Percentiles rank a stretch among this genome's conserved stretches.
These are phyloP conservation scores for Meloidogyne hapla DNA, from an alignment of 1,140 invertebrate species.

Conservation along the genomic window DNA sequence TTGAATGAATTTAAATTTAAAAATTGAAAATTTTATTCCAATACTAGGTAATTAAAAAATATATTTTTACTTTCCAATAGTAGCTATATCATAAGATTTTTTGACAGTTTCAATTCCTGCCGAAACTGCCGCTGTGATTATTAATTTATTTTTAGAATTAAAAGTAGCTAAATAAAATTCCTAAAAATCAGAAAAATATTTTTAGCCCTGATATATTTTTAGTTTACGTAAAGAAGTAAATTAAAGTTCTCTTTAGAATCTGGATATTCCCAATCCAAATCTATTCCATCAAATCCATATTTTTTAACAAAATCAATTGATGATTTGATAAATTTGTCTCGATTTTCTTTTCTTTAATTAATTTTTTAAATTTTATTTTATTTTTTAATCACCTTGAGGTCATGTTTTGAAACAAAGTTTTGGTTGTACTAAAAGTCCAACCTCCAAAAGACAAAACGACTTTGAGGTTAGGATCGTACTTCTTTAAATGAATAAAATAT, in stretches of 20 bases:
- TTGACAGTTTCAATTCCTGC: slow-evolving; percentile 65
- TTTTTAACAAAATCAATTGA: slow-evolving; percentile 56
- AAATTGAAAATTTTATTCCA: no score
- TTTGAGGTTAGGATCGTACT: slow-evolving; percentile 57
- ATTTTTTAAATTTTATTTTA: neutral
- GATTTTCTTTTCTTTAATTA: slow-evolving; percentile 9
- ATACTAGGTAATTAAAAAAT: no score
- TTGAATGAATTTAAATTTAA: neutral
- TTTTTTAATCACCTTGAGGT: slow-evolving; percentile 28
- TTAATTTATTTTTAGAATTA: slow-evolving; percentile 36
- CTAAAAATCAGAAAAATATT: neutral
- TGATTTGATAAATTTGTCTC: slow-evolving; percentile 58
- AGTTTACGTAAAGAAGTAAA: slow-evolving; percentile 75
- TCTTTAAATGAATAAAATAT: slow-evolving; percentile 23
- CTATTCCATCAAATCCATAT: slow-evolving; percentile 68
- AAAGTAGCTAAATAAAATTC: neutral
- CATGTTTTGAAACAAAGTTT: slow-evolving; percentile 49
- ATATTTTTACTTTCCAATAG: slow-evolving; percentile 54
- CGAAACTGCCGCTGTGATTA: slow-evolving; percentile 65
- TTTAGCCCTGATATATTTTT: slow-evolving; percentile 28
- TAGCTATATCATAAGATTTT: slow-evolving; percentile 64
- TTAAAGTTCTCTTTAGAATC: slow-evolving; percentile 92
- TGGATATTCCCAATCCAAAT: slow-evolving; percentile 95
- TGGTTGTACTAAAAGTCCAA: slow-evolving; percentile 61
- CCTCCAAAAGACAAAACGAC: slow-evolving; percentile 64